Evolutionary conservation across 1,140 invertebrate genomes (phyloP), one percentile per base, ranked within the genome.

Genomic region (Tetramorium alpestre): DNA sequence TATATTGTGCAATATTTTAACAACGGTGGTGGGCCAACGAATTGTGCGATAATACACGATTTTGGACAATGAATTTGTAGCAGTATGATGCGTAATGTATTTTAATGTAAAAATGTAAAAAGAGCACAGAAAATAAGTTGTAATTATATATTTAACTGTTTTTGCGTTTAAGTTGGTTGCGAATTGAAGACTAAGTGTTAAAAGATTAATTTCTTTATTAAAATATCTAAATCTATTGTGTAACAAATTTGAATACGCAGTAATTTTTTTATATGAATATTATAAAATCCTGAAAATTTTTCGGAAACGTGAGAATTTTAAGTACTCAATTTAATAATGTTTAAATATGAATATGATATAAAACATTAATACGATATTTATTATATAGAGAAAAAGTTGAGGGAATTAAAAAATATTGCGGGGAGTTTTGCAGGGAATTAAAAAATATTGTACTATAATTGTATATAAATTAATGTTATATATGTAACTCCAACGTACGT

Each of bases 1-100:
- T 62, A 47, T 73, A 73, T 84, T 56, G 28, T 7, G 80, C 54
- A n/a, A 73, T 75, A 84, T 75, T 84, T 84, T 84, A 84, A 84
- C 16, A 10, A n/a, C 41, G 7, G 18, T 47, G 54, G 38, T 70
- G 22, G 33, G 22, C 51, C 41, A 58, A 16, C 41, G 41, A 47
- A 73, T 47, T 49, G 41, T 56, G 33, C 80, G 69, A 47, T 67
- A 80, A 80, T 82, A 44, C 18, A 13, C 69, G 41, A 75, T 84
- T 75, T 84, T 60, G 25, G 10, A 62, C 41, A 84, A 75, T 62
- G 2, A 58, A 84, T 75, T 60, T 33, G 18, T 60, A 82, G 70
- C 3, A 47, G 56, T n/a, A 75, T 73, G 18, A 33, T 33, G 7
- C 41, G 28, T 84, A 73, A 75, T 60, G 28, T 62, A 3, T 47